Base-by-base conservation (phyloP, 1,140 invertebrate genomes). In the Plectrocnemia conspersa region DNA sequence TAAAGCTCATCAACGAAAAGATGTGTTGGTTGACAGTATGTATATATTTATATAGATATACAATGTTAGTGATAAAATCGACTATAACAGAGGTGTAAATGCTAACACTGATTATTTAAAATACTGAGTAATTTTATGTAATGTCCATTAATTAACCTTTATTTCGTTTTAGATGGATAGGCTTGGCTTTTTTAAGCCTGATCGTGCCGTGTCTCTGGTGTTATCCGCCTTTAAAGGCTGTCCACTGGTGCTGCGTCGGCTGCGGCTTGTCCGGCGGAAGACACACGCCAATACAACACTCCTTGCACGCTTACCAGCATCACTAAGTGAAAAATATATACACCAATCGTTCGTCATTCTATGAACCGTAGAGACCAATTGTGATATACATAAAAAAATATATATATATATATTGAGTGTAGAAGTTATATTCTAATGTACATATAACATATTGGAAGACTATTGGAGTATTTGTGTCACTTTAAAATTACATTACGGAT, bases 121-220 rank as follows among this genome's bases (percentile, higher is more conserved):
- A n/a, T n/a, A n/a, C n/a, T n/a, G n/a, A n/a, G n/a, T n/a, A n/a
- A n/a, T n/a, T 44, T 13, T 13, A 40, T 9, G 7, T 9, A 18
- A 40, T 18, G 6, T 13, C 6, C 36, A 40, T 15, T 40, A 13
- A 18, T 15, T 40, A 13, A 18, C 18, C 7, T 15, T 29, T n/a
- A 13, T 40, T 40, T 40, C 36, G 7, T 6, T 40, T 2, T 65
- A 82, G 79, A 42, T 97, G 93, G 93, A 69, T 91, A 54, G 88
- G 89, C 54, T 73, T 96, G 61, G 83, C 88, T 11, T 73, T 95
- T 50, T 80, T 96, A 29, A 92, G 89, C 29, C 70, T 96, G 47
- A 74, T 96, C 63, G 84, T 96, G 64, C 93, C 93, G 52, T 96
- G 93, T 73, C 79, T 97, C 52, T 96, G 91, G 82, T 91, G 91